Percentiles rank a stretch among this genome's conserved stretches.
Conservation (phyloP, 2,888 invertebrate genomes). For the Nowickia ferox region DNA sequence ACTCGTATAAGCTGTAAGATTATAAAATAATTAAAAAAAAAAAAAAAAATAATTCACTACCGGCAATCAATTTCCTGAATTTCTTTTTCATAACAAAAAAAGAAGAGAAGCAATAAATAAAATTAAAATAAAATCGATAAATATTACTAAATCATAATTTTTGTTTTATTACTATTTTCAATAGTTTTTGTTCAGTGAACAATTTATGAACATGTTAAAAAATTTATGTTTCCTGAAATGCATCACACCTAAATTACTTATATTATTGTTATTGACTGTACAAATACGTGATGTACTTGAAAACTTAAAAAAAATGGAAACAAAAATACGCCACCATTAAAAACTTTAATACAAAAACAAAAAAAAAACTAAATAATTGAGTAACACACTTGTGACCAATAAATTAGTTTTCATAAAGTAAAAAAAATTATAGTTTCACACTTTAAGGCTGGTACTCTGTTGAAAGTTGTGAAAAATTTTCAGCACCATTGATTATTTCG, state of each 20-base stretch:
- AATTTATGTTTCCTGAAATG: conserved; percentile 66
- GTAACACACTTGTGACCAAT: background rate
- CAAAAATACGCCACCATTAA: conserved; percentile 55
- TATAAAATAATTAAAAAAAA: background rate
- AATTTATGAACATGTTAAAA: conserved; percentile 37
- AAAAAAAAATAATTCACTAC: conserved; percentile 19
- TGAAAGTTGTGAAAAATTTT: too few species aligned
- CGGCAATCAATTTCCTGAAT: conserved; percentile 29
- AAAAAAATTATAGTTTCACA: too few species aligned
- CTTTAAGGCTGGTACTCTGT: too few species aligned
- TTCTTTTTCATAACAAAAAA: background rate
- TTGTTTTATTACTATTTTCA: background rate
- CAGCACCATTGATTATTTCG: too few species aligned
- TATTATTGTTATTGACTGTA: conserved; percentile 39
- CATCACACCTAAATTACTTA: conserved; percentile 51
- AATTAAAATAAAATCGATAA: conserved; percentile 21
- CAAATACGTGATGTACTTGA: conserved; percentile 70
- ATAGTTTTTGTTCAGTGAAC: conserved; percentile 17
- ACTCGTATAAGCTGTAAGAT: background rate
- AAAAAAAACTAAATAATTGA: background rate
- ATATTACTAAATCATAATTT: conserved; percentile 26
- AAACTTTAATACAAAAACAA: conserved; percentile 27
- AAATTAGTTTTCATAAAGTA: too few species aligned
- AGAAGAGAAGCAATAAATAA: background rate
- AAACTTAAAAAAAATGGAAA: conserved; percentile 44